Conservation (phyloP, 2,797 vertebrate genomes). For the Hephaestus fuliginosus region DNA sequence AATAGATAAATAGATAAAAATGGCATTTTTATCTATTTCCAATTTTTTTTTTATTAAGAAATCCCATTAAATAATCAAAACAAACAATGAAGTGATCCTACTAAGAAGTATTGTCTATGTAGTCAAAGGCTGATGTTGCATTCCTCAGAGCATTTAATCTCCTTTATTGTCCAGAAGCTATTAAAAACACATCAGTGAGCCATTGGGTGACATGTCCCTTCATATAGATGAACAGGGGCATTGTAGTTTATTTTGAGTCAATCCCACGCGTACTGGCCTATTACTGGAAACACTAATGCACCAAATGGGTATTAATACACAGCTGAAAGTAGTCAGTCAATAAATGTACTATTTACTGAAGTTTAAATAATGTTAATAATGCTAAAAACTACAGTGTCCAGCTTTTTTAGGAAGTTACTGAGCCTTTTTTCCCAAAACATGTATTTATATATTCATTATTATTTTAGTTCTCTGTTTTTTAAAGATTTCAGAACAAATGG, state of each 20-base stretch:
- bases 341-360: neutral
- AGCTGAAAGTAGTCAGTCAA: neutral
- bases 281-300: neutral
- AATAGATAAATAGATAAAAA: too few species aligned
- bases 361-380: neutral
- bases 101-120: neutral
- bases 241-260: neutral
- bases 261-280: too few species aligned
- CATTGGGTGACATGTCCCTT: neutral
- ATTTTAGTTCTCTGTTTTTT: neutral
- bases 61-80: neutral
- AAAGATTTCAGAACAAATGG: neutral
- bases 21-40: neutral
- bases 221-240: neutral
- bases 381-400: neutral
- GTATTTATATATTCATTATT: neutral
- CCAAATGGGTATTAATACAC: constrained; percentile 3
- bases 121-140: neutral
- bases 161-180: neutral
- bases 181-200: constrained; percentile 7
- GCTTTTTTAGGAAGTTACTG: neutral
- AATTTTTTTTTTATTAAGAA: neutral
- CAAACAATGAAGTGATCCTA: neutral
- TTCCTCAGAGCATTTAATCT: neutral
- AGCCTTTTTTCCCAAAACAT: neutral